Evolutionary conservation across 2,797 vertebrate species (phyloP).

Genomic region (Phataginus tetradactyla): DNA sequence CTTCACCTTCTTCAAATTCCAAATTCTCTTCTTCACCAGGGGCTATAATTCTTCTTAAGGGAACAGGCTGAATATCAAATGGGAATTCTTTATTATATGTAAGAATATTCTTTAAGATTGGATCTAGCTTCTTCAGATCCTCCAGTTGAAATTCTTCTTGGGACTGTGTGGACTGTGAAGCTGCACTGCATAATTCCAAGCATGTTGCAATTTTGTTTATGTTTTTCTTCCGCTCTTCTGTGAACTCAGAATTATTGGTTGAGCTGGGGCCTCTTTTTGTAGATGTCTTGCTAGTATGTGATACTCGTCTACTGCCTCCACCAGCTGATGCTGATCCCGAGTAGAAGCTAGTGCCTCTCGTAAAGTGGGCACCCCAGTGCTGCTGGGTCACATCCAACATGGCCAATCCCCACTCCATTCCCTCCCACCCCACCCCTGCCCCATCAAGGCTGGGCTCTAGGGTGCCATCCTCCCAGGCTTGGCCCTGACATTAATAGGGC

Average conservation of each 20-base stretch:
- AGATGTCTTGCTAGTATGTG: conserved; percentile 92
- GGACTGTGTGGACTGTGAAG: conserved; percentile 95
- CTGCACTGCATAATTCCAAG: conserved; percentile 95
- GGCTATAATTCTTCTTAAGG: conserved; percentile 96
- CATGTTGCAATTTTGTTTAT: conserved; percentile 98
- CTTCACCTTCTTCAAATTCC: conserved; percentile 96
- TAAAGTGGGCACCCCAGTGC: conserved; percentile 95
- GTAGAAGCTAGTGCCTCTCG: conserved; percentile 93
- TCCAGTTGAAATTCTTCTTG: conserved; percentile 97
- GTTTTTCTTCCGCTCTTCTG: conserved; percentile 99
- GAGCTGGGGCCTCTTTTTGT: conserved; percentile 96
- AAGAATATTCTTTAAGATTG: conserved; percentile 95
- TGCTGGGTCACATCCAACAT: conserved; percentile 90
- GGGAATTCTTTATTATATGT: conserved; percentile 98
- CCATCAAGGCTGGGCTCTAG: conserved; percentile 50
- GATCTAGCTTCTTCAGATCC: conserved; percentile 97
- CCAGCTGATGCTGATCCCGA: conserved; percentile 93
- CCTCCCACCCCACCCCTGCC: conserved; percentile 17
- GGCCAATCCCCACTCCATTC: conserved; percentile 24
- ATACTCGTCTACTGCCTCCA: conserved; percentile 96
- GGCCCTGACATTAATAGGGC: conserved; percentile 69
- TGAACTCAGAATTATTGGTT: conserved; percentile 93
- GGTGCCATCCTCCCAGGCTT: conserved; percentile 73
- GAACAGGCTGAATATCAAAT: conserved; percentile 98
- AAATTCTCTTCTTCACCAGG: conserved; percentile 98